These are phyloP conservation scores for Adineta ricciae DNA, from an alignment of 2,888 invertebrate genomes.

Conservation along the genomic window DNA sequence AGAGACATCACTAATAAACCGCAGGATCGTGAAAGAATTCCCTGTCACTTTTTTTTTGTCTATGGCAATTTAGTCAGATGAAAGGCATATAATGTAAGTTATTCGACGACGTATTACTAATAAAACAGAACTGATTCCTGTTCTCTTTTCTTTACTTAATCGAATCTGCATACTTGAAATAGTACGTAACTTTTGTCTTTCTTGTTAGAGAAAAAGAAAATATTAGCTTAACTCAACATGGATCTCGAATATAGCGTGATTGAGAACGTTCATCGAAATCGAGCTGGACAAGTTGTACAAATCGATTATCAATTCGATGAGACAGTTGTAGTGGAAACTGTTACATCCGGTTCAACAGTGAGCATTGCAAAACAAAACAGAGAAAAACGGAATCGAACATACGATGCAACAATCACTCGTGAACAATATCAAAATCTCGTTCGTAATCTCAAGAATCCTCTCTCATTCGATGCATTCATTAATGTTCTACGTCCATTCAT, in stretches of 20 bases:
- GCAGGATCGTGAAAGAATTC: background rate
- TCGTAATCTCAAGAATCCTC: background rate
- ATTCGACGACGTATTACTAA: background rate
- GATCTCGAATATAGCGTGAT: background rate
- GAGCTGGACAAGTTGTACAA: background rate
- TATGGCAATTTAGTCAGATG: background rate
- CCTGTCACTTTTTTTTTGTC: background rate
- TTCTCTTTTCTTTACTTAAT: background rate
- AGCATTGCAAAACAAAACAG: background rate
- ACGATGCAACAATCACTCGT: background rate
- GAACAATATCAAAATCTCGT: background rate
- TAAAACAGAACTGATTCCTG: background rate
- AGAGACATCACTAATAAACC: background rate
- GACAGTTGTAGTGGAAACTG: background rate
- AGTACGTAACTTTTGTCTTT: background rate
- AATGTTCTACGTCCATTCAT: slow-evolving; percentile 18
- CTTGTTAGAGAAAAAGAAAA: background rate
- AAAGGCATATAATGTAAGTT: background rate
- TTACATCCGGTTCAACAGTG: background rate
- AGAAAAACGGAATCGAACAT: slow-evolving; percentile 16
- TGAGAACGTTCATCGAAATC: background rate
- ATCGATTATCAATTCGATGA: background rate
- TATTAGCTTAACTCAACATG: background rate
- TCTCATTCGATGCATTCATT: background rate
- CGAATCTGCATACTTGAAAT: background rate